Evolutionary conservation across 2,888 invertebrate species (phyloP).

Genomic region (Lepidocyrtoides sp.): DNA sequence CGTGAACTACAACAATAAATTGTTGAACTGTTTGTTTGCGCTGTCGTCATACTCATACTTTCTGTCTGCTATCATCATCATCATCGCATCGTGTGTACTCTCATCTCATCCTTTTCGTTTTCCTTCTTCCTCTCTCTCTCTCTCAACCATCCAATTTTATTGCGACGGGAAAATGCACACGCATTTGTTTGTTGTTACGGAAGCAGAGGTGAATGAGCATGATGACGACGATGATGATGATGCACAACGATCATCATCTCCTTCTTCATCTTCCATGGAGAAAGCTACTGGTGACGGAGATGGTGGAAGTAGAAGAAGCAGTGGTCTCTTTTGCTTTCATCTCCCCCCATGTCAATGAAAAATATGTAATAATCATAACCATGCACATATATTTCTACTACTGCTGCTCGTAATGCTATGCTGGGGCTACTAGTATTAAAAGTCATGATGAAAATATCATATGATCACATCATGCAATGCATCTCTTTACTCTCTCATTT

Average conservation of each 20-base stretch:
- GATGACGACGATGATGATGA: constrained; percentile 9
- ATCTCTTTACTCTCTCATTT: constrained; percentile 3
- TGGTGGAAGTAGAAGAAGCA: no score
- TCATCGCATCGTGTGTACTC: neutral
- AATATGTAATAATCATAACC: constrained; percentile 58
- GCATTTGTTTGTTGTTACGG: constrained; percentile 26
- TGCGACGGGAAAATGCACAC: constrained; percentile 23
- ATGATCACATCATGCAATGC: neutral
- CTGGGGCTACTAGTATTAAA: neutral
- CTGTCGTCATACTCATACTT: neutral
- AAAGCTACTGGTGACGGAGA: neutral
- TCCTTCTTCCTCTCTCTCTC: neutral
- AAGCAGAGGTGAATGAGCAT: constrained; percentile 3
- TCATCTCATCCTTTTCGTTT: neutral
- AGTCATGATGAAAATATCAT: neutral
- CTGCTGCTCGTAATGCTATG: no score
- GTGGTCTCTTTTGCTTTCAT: neutral
- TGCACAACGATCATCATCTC: constrained; percentile 42
- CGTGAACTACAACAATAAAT: constrained; percentile 52
- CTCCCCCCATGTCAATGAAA: neutral
- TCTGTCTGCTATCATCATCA: neutral
- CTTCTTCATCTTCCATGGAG: constrained; percentile 1
- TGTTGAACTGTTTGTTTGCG: constrained; percentile 40
- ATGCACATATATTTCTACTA: constrained; percentile 41
- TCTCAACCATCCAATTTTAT: neutral